Evolutionary conservation across 2,113 vertebrate species (phyloP).

Genomic region (Phrynosoma platyrhinos): DNA sequence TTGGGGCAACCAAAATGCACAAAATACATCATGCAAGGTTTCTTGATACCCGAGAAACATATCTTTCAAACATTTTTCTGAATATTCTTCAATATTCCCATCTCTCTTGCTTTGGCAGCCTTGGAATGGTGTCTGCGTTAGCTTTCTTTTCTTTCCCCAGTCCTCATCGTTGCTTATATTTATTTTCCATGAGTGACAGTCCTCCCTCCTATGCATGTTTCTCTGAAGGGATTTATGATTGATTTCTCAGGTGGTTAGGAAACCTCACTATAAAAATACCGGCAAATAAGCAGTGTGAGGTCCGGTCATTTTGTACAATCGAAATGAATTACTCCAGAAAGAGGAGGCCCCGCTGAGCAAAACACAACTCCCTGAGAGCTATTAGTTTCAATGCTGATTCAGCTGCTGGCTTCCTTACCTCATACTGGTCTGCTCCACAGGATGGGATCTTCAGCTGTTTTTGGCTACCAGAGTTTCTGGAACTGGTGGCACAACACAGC

Average conservation of each 20-base stretch:
- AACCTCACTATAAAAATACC: constrained; percentile 23
- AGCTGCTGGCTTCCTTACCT: neutral
- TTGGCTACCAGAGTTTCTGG: neutral
- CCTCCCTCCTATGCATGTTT: neutral
- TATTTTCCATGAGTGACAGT: constrained; percentile 4
- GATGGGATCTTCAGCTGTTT: neutral
- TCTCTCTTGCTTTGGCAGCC: too few relatives aligned
- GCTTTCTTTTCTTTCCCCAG: neutral
- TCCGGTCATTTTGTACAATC: constrained; percentile 40
- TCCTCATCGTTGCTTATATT: neutral
- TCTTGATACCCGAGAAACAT: neutral
- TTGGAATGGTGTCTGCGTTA: too few relatives aligned
- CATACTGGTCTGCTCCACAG: neutral
- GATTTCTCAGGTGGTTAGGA: constrained; percentile 34
- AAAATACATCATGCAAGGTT: too few relatives aligned
- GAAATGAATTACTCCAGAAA: constrained; percentile 35
- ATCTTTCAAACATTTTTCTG: too few relatives aligned
- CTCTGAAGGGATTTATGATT: constrained; percentile 20
- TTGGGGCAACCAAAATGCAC: too few relatives aligned
- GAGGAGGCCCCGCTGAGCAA: constrained; percentile 22
- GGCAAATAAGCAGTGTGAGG: constrained; percentile 30
- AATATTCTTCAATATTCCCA: too few relatives aligned
- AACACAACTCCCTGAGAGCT: constrained; percentile 12
- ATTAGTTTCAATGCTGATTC: constrained; percentile 21
- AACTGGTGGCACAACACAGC: neutral